These are phyloP conservation scores for Heliocidaris erythrogramma DNA, from an alignment of 35 echinoderm and acorn worm genomes.

Conservation along the genomic window DNA sequence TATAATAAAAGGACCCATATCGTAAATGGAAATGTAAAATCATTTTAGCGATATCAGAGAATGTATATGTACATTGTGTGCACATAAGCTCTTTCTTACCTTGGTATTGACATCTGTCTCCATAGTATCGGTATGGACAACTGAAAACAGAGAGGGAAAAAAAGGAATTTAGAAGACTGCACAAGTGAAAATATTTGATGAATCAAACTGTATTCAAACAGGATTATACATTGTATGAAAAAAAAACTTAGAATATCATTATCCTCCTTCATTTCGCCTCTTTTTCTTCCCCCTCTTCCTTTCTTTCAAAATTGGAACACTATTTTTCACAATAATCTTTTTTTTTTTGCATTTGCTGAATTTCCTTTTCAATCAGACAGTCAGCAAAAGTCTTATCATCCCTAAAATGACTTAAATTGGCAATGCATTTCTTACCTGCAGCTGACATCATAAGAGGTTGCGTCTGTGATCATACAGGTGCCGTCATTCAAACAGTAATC, in stretches of 20 bases:
- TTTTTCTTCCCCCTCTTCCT: no score
- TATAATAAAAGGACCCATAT: no score
- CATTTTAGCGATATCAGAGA: no score
- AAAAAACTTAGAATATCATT: no score
- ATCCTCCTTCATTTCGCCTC: no score
- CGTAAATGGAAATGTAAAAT: no score
- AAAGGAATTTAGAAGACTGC: neutral
- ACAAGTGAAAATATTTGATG: no score
- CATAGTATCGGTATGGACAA: neutral
- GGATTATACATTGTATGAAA: no score
- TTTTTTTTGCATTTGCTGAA: neutral
- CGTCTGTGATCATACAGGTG: conserved; percentile 13
- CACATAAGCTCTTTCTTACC: neutral
- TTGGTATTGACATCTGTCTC: neutral
- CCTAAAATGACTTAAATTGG: no score
- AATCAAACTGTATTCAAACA: no score
- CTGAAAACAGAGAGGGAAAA: neutral
- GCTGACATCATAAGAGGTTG: neutral
- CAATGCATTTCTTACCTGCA: neutral
- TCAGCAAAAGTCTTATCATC: no score
- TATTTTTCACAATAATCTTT: neutral
- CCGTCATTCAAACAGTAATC: conserved; percentile 24
- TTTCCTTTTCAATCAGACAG: neutral
- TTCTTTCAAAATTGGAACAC: neutral
- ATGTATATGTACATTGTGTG: no score